Percentiles rank a stretch among this genome's conserved stretches.
These are phyloP conservation scores for Zootoca vivipara DNA, from an alignment of 2,113 vertebrate genomes.

Conservation along the genomic window DNA sequence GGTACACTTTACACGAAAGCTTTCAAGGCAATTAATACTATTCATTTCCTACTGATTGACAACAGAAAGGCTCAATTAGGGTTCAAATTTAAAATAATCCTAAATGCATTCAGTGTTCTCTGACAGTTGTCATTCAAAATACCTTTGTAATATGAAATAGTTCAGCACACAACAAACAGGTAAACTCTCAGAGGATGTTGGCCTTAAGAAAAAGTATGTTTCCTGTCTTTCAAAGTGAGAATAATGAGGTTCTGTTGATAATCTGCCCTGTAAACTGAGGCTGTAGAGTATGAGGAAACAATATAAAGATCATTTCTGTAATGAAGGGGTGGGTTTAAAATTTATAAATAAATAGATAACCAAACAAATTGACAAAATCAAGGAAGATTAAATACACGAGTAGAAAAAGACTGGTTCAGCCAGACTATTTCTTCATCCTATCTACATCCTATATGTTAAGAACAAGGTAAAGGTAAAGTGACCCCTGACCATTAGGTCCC, in stretches of 20 bases:
- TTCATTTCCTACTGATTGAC: background rate
- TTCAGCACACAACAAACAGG: background rate
- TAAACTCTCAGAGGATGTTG: background rate
- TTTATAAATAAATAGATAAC: background rate
- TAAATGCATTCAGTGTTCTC: background rate
- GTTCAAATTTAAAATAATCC: background rate
- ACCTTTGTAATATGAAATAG: background rate
- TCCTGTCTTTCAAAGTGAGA: background rate
- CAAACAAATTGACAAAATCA: background rate
- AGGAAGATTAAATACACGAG: background rate
- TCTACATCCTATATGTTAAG: too few species aligned
- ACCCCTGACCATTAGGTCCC: too few species aligned
- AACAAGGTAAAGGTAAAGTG: too few species aligned
- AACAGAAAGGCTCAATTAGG: conserved; percentile 7
- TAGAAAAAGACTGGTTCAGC: background rate
- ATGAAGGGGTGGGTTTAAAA: background rate
- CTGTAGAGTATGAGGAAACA: too few species aligned
- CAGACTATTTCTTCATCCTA: background rate
- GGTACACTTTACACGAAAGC: background rate
- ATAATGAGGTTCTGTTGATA: background rate
- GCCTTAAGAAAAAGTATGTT: background rate
- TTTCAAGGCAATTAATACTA: background rate
- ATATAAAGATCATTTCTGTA: background rate
- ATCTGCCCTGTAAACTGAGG: background rate
- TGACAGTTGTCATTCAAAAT: background rate